Conservation (phyloP, 2,797 vertebrate species). For the Knipowitschia caucasica region DNA sequence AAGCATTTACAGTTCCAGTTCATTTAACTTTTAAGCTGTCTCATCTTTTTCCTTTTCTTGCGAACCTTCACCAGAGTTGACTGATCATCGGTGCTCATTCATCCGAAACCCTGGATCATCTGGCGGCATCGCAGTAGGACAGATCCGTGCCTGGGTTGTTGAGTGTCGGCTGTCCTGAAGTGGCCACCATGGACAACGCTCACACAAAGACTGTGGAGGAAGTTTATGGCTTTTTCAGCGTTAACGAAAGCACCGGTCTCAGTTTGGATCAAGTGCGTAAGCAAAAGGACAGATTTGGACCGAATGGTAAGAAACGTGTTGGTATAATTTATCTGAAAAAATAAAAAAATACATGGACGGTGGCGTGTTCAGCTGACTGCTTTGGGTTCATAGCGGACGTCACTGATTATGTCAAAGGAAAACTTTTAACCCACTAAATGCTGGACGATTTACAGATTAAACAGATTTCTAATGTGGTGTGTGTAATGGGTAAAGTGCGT, state of each 20-base stretch:
- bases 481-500: too few species aligned
- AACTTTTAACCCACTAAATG: constrained; percentile 77
- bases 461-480: neutral
- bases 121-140: constrained; percentile 2
- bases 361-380: constrained; percentile 25
- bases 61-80: neutral
- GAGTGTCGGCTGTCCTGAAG: constrained; percentile 51
- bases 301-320: constrained; percentile 85
- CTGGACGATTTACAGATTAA: constrained; percentile 9
- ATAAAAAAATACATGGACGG: neutral
- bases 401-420: constrained; percentile 44
- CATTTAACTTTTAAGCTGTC: too few species aligned
- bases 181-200: constrained; percentile 92
- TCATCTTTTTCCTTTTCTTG: too few species aligned
- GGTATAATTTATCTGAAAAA: neutral
- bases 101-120: neutral
- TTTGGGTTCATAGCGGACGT: constrained; percentile 28
- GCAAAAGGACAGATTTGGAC: constrained; percentile 89
- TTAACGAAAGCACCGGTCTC: constrained; percentile 96
- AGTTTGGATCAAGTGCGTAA: constrained; percentile 92
- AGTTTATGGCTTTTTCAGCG: constrained; percentile 91
- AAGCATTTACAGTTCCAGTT: too few species aligned
- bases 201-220: constrained; percentile 99
- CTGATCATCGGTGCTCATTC: neutral
- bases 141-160: constrained; percentile 35